Conservation (phyloP, 2,113 vertebrate genomes). For the Anseranas semipalmata region DNA sequence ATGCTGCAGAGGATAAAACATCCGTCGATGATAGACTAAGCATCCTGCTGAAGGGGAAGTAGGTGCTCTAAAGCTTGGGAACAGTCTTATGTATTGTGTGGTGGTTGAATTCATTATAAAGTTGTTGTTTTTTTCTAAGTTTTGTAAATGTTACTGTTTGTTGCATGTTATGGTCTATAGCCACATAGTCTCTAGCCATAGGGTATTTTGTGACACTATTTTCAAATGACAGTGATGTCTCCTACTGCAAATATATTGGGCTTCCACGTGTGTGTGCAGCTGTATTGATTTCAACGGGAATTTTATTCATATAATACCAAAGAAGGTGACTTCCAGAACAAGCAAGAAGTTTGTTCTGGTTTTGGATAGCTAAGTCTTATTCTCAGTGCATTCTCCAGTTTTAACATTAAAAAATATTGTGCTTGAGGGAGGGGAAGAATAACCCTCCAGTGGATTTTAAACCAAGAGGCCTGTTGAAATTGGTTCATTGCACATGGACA, state of each 20-base stretch:
- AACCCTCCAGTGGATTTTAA: neutral
- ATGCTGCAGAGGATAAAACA: slow-evolving; percentile 95
- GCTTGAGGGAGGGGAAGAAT: neutral
- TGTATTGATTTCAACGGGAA: neutral
- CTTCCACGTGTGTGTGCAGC: neutral
- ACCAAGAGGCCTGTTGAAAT: neutral
- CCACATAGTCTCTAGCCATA: neutral
- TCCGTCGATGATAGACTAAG: slow-evolving; percentile 96
- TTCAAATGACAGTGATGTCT: neutral
- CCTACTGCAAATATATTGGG: neutral
- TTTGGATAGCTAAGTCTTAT: neutral
- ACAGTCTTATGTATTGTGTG: neutral
- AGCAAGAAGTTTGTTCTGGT: neutral
- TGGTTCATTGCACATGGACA: rapidly evolving
- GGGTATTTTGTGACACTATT: neutral
- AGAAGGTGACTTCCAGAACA: neutral
- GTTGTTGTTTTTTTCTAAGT: neutral
- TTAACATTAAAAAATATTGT: neutral
- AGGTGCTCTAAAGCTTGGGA: slow-evolving; percentile 58
- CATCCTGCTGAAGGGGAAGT: slow-evolving; percentile 97
- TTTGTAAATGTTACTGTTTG: neutral
- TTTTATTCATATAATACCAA: neutral
- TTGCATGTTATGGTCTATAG: neutral
- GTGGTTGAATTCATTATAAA: neutral
- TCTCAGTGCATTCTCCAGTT: neutral